These are phyloP conservation scores for Micrasema minimum DNA, from an alignment of 1,140 invertebrate species.

Conservation along the genomic window DNA sequence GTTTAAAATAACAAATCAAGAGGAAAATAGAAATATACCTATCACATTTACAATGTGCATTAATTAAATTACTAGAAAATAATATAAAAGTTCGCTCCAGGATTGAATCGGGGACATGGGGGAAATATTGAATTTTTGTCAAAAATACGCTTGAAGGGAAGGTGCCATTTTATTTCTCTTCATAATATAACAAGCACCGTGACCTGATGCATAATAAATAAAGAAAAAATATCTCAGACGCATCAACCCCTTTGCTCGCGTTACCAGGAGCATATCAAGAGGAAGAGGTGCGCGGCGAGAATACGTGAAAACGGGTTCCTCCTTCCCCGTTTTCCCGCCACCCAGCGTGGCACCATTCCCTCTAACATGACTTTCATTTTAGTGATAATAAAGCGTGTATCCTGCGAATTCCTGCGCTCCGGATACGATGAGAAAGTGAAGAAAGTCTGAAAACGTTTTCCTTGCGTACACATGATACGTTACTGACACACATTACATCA, in stretches of 20 bases:
- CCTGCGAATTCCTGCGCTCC: slow-evolving; percentile 39
- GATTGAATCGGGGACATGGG: no score
- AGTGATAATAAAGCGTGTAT: slow-evolving; percentile 48
- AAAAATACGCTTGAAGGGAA: no score
- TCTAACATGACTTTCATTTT: slow-evolving; percentile 49
- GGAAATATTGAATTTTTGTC: no score
- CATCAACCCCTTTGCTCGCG: slow-evolving; percentile 20
- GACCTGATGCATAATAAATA: slow-evolving; percentile 32
- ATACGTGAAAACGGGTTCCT: slow-evolving; percentile 27
- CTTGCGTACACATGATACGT: slow-evolving; percentile 32
- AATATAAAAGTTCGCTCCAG: no score
- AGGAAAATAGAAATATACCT: no score
- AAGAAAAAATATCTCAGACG: background rate
- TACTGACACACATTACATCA: slow-evolving; percentile 33
- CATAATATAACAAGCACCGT: slow-evolving; percentile 28
- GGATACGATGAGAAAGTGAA: slow-evolving; percentile 31
- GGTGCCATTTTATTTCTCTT: no score
- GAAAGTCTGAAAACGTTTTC: slow-evolving; percentile 31
- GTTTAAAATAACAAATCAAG: no score
- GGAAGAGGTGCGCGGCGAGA: slow-evolving; percentile 34
- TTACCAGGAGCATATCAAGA: slow-evolving; percentile 29
- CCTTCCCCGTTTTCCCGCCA: background rate
- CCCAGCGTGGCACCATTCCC: slow-evolving; percentile 14
- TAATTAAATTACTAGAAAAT: no score
- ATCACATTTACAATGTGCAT: no score